Evolutionary conservation across 53 echinoderm and acorn worm species (phyloP).

Genomic region (Antedon mediterranea): DNA sequence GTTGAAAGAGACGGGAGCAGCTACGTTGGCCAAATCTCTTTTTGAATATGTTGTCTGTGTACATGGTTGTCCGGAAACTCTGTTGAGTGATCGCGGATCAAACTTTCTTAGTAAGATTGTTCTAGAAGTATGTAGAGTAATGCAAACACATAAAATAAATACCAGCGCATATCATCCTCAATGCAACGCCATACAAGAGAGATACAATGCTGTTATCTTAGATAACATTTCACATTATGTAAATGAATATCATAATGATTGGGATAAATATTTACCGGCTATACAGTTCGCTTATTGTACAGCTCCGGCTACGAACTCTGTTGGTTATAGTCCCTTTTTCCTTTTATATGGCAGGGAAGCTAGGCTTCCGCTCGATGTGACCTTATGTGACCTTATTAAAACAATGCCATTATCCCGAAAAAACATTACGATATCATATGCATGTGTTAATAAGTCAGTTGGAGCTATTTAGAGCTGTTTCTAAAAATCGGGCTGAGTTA

Average conservation of each 20-base stretch:
- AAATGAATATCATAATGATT: conserved; percentile 15
- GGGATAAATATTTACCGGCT: conserved; percentile 16
- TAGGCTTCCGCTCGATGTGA: too few relatives aligned
- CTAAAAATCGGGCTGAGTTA: background rate
- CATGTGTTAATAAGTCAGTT: background rate
- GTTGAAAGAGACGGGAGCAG: conserved; percentile 4
- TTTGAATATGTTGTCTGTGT: conserved; percentile 4
- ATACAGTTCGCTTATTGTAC: conserved; percentile 14
- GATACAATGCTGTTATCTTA: conserved; percentile 21
- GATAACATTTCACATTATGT: conserved; percentile 30
- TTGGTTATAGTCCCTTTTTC: conserved; percentile 9
- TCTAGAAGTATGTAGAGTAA: conserved; percentile 17
- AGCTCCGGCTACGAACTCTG: conserved; percentile 9
- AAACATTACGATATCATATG: conserved; percentile 4
- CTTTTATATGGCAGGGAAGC: conserved; percentile 11
- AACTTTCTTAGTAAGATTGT: conserved; percentile 20
- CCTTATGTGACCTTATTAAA: too few relatives aligned
- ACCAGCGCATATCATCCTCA: conserved; percentile 22
- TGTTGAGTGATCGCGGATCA: conserved; percentile 10
- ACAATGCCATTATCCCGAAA: conserved; percentile 4
- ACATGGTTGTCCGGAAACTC: conserved; percentile 16
- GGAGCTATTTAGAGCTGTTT: background rate
- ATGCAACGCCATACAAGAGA: conserved; percentile 22
- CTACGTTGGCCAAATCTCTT: conserved; percentile 12
- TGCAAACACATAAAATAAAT: conserved; percentile 15